Conservation (phyloP, 2,888 invertebrate species). For the Tanypteryx hageni region DNA sequence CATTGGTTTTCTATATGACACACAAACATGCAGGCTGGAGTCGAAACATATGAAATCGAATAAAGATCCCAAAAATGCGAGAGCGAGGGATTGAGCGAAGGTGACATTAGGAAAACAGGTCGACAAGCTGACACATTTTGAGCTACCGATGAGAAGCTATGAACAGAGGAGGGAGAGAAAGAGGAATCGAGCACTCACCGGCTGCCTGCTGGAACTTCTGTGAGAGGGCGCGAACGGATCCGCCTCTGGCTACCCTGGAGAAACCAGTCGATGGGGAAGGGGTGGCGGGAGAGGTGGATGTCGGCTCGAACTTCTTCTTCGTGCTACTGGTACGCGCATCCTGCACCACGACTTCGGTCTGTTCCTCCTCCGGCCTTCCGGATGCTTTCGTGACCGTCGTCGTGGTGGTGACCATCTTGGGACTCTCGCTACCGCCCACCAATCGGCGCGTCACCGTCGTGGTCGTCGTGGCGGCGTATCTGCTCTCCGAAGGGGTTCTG, state of each 20-base stretch:
- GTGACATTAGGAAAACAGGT: no score
- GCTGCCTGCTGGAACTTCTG: conserved; percentile 87
- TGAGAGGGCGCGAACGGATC: conserved; percentile 87
- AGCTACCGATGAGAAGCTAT: no score
- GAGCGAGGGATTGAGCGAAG: no score
- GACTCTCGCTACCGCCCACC: conserved; percentile 14
- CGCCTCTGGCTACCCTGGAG: conserved; percentile 79
- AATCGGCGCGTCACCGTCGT: conserved; percentile 57
- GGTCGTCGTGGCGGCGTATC: conserved; percentile 24
- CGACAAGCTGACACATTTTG: no score
- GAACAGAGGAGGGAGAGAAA: no score
- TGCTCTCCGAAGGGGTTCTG: conserved; percentile 33
- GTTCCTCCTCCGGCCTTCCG: conserved; percentile 32
- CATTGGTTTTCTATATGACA: no score
- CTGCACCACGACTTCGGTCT: conserved; percentile 59
- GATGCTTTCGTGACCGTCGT: conserved; percentile 66
- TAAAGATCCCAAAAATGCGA: no score
- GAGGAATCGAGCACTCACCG: conserved; percentile 71
- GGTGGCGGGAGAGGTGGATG: conserved; percentile 18
- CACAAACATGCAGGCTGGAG: no score
- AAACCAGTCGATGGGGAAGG: conserved; percentile 22
- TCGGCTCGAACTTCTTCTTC: conserved; percentile 65
- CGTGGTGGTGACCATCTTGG: conserved; percentile 65
- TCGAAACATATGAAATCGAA: no score
- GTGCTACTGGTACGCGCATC: conserved; percentile 69